These are phyloP conservation scores for Lerista edwardsae DNA, from an alignment of 2,797 vertebrate species.

Conservation along the genomic window DNA sequence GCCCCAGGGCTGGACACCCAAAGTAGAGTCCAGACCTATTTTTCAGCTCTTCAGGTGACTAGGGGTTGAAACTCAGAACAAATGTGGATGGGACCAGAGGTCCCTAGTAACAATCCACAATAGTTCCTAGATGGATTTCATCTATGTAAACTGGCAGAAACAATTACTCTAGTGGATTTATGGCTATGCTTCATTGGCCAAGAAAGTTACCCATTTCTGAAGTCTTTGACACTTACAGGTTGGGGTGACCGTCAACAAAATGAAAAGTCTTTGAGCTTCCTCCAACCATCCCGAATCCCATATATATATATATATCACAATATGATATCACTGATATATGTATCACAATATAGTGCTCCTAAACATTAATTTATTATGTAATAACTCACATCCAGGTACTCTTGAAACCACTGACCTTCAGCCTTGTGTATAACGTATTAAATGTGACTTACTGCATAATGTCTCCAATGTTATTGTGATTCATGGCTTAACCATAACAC, in stretches of 20 bases:
- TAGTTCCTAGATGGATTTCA: neutral
- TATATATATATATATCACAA: neutral
- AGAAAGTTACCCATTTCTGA: slow-evolving; percentile 27
- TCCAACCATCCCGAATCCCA: neutral
- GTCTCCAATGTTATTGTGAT: slow-evolving; percentile 22
- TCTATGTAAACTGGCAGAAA: neutral
- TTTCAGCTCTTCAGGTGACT: no score
- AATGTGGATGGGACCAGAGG: neutral
- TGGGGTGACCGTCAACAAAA: slow-evolving; percentile 39
- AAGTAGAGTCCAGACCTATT: no score
- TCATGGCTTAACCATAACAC: slow-evolving; percentile 16
- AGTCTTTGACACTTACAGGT: slow-evolving; percentile 21
- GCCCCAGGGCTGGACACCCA: no score
- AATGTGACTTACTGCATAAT: slow-evolving; percentile 37
- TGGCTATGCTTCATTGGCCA: slow-evolving; percentile 6
- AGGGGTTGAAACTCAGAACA: no score
- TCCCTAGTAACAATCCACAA: neutral
- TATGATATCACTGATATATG: no score
- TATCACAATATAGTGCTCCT: slow-evolving; percentile 29
- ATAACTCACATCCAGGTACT: slow-evolving; percentile 54
- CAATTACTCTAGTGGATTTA: neutral
- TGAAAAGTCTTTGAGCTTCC: slow-evolving; percentile 41
- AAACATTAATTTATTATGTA: slow-evolving; percentile 51
- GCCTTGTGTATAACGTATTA: slow-evolving; percentile 24
- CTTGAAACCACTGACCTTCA: slow-evolving; percentile 61